A percentile compares a stretch with the other conserved stretches of the same genome.
Evolutionary conservation across 2,888 invertebrate species (phyloP).

Genomic region (Heliconius cydno): DNA sequence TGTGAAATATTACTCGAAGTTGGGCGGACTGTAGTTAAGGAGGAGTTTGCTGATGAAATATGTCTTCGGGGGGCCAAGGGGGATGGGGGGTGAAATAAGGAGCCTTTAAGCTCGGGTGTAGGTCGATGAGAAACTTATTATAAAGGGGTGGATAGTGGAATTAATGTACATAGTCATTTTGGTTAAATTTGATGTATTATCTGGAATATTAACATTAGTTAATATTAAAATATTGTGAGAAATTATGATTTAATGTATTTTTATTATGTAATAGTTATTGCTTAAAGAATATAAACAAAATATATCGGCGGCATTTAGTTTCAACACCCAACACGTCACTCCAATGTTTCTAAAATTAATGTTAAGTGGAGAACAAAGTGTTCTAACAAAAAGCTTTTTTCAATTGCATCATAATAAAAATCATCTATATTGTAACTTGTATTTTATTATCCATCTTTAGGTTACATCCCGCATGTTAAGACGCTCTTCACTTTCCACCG

Average conservation of each 20-base stretch:
- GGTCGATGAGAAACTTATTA: conserved; percentile 72
- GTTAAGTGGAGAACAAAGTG: too few species aligned
- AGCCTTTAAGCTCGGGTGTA: conserved; percentile 73
- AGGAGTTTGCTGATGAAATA: conserved; percentile 80
- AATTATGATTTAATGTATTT: background rate
- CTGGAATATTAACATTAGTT: background rate
- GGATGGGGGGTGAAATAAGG: conserved; percentile 64
- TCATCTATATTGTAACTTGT: too few species aligned
- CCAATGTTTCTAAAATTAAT: too few species aligned
- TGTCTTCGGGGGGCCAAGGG: conserved; percentile 73
- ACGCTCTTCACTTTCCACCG: too few species aligned
- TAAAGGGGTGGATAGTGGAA: conserved; percentile 55
- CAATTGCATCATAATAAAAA: too few species aligned
- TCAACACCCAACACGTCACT: too few species aligned
- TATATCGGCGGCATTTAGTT: too few species aligned
- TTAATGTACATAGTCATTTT: conserved; percentile 53
- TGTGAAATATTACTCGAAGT: conserved; percentile 78
- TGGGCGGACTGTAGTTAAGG: conserved; percentile 71
- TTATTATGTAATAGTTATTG: background rate
- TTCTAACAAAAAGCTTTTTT: too few species aligned
- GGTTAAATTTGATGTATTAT: conserved; percentile 44
- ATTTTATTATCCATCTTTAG: too few species aligned
- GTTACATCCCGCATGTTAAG: too few species aligned
- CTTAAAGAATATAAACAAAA: background rate
- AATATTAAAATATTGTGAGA: background rate